These are phyloP conservation scores for Dicycla oo DNA, from an alignment of 2,888 invertebrate species.

Conservation along the genomic window DNA sequence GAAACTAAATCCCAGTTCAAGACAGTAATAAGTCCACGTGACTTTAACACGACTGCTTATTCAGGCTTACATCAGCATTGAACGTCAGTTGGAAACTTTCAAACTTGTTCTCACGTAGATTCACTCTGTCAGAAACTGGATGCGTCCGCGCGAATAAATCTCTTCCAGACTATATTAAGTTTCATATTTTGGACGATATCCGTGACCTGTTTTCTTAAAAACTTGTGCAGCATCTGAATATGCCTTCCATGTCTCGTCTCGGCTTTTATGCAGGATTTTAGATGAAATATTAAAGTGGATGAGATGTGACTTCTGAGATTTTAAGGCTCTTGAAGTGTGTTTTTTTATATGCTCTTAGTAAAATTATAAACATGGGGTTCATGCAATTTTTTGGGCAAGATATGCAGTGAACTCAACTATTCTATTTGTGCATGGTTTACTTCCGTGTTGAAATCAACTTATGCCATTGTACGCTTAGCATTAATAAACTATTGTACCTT, in stretches of 20 bases:
- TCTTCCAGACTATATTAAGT: constrained; percentile 70
- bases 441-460: constrained; percentile 10
- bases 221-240: constrained; percentile 33
- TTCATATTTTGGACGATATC: constrained; percentile 66
- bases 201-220: constrained; percentile 67
- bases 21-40: not conserved
- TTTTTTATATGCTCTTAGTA: constrained; percentile 30
- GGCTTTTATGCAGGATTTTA: constrained; percentile 38
- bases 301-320: constrained; percentile 25
- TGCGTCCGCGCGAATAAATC: constrained; percentile 71
- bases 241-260: constrained; percentile 25
- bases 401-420: not conserved
- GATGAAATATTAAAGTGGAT: constrained; percentile 46
- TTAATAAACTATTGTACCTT: not conserved
- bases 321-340: constrained; percentile 14
- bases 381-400: not conserved
- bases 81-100: constrained; percentile 51
- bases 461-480: constrained; percentile 15
- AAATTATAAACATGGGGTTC: not conserved
- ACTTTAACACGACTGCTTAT: constrained; percentile 6
- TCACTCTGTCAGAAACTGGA: constrained; percentile 50
- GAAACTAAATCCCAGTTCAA: constrained; percentile 1
- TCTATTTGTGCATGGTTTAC: not conserved
- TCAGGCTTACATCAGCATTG: constrained; percentile 8
- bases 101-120: constrained; percentile 66